Base-by-base conservation (phyloP, 2,797 vertebrate genomes). In the Macropus fuliginosus region DNA sequence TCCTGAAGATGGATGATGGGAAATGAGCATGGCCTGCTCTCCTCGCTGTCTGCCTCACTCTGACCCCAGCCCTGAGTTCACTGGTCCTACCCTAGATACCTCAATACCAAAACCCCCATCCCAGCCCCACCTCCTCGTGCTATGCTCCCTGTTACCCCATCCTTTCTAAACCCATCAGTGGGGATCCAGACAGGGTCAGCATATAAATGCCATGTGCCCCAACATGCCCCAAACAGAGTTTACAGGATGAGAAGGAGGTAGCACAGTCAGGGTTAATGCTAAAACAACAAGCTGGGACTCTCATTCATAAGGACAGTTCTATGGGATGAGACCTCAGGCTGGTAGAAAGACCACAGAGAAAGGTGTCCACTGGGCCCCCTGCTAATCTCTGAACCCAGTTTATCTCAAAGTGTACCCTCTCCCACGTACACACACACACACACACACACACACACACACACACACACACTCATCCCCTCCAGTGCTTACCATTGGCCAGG, bases 401-500 rank as follows among this genome's bases (percentile, higher is more conserved):
- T 6, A 40, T n/a, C n/a, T 9, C 66, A n/a, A 74, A 40, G 66
- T 3, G n/a, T 74, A n/a, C 6, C 9, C 66, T 74, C 66, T 40
- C 66, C n/a, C 28, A 55, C 21, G 18, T 29, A 62, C 18, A 29
- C 56, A 52, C 40, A 62, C 56, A 52, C 40, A 62, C 40, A 27
- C 52, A 54, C 46, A 10, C 54, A 4, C 4, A 8, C 46, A 16
- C 16, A 10, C 28, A 66, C 54, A 21, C 55, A 34, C 31, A 52
- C 34, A 21, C 29, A 31, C 34, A 29, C 0, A 5, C 5, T 11
- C 54, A 10, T 56, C 1, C 54, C 50, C 54, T 8, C 55, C 92
- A 89, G 2, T 89, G 91, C 98, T 99, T 99, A 99, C 99, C 99
- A 91, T 98, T 99, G 97, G 99, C 99, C 98, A 99, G 98, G 97